A percentile compares a stretch with the other conserved stretches of the same genome.
These are phyloP conservation scores for Antheraea mylitta DNA, from an alignment of 1,140 invertebrate species.

Conservation along the genomic window DNA sequence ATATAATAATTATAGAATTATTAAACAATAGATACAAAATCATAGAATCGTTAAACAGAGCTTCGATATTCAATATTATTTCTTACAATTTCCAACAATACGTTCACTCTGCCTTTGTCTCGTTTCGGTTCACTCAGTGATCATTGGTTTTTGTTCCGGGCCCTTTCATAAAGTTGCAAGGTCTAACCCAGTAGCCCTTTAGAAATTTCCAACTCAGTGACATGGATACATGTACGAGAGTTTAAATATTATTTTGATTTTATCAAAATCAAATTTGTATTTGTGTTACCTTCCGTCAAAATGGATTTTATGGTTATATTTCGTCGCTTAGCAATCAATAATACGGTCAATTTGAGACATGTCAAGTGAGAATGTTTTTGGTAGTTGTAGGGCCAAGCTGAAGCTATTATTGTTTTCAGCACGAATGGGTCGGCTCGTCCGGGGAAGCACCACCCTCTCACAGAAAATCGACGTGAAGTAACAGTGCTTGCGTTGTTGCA, in stretches of 20 bases:
- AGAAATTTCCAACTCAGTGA: neutral
- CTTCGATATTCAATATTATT: neutral
- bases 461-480: too few species aligned
- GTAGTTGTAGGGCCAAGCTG: too few species aligned
- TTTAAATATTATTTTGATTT: neutral
- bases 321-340: too few species aligned
- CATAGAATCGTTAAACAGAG: neutral
- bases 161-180: conserved; percentile 1
- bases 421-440: too few species aligned
- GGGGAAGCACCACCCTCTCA: too few species aligned
- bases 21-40: neutral
- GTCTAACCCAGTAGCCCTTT: neutral
- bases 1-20: too few species aligned
- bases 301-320: too few species aligned
- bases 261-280: neutral
- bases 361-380: too few species aligned
- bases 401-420: too few species aligned
- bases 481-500: too few species aligned
- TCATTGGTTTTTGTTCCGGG: neutral
- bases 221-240: neutral
- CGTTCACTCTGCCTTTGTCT: neutral
- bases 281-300: neutral
- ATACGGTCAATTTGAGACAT: too few species aligned
- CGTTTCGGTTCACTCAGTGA: neutral
- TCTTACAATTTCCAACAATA: conserved; percentile 3